These are phyloP conservation scores for Cryptotis parvus DNA, from an alignment of 2,113 vertebrate species.

Conservation along the genomic window DNA sequence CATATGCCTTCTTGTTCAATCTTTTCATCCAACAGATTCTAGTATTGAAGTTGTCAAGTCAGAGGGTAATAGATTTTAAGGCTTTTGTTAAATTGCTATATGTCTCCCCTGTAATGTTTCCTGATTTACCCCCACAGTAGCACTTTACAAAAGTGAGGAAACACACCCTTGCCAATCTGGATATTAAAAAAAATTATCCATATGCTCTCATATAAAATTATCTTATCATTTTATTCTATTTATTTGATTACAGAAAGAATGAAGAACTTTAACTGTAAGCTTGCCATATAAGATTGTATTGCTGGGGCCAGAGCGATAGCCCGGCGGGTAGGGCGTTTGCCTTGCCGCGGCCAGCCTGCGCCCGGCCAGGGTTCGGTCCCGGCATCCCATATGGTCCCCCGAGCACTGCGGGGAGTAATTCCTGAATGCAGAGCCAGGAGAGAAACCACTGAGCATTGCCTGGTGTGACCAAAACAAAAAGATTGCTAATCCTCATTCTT, in stretches of 20 bases:
- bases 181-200: slow-evolving; percentile 48
- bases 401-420: too few relatives aligned
- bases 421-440: too few relatives aligned
- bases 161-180: slow-evolving; percentile 55
- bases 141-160: slow-evolving; percentile 57
- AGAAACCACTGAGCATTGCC: too few relatives aligned
- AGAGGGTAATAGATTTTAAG: slow-evolving; percentile 35
- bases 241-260: slow-evolving; percentile 35
- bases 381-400: too few relatives aligned
- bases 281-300: slow-evolving; percentile 41
- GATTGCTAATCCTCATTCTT: slow-evolving; percentile 24
- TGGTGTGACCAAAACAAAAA: too few relatives aligned
- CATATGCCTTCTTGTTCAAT: background rate
- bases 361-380: too few relatives aligned
- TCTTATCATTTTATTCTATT: slow-evolving; percentile 55
- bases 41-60: background rate
- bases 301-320: too few relatives aligned
- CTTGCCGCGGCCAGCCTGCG: too few relatives aligned
- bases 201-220: slow-evolving; percentile 53
- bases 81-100: slow-evolving; percentile 54
- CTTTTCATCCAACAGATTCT: background rate
- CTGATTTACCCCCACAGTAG: slow-evolving; percentile 43
- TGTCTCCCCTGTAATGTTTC: slow-evolving; percentile 24
- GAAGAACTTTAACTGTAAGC: background rate
- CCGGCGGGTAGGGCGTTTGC: too few relatives aligned